A percentile compares a stretch with the other conserved stretches of the same genome.
Conservation (phyloP, 2,888 invertebrate species). For the Eupsilia transversa region DNA sequence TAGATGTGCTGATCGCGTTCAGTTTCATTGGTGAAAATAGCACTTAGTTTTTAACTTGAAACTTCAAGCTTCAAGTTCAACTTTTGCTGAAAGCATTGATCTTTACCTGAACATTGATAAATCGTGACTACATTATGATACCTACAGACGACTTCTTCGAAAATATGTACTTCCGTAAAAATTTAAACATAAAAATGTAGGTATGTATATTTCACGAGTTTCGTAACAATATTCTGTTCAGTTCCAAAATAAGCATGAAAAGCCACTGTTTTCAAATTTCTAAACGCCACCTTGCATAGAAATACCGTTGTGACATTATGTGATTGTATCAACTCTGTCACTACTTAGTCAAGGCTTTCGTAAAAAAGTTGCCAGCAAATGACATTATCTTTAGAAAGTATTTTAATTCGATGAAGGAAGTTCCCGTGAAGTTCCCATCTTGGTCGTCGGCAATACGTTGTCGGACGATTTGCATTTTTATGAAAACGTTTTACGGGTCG, state of each 20-base stretch:
- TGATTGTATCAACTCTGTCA: slow-evolving; percentile 58
- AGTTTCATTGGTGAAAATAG: too few relatives aligned
- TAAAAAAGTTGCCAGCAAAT: slow-evolving; percentile 78
- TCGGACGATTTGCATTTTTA: slow-evolving; percentile 88
- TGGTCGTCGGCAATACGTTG: slow-evolving; percentile 83
- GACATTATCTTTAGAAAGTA: slow-evolving; percentile 83
- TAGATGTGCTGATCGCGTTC: too few relatives aligned
- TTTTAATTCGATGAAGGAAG: slow-evolving; percentile 86
- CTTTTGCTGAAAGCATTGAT: background rate
- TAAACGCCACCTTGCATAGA: slow-evolving; percentile 26
- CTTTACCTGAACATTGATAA: background rate
- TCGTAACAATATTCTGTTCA: background rate
- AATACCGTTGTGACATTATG: slow-evolving; percentile 45
- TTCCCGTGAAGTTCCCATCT: slow-evolving; percentile 75
- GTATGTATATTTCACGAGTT: background rate
- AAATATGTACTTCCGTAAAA: background rate
- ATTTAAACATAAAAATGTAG: background rate
- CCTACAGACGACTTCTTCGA: background rate
- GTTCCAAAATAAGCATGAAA: slow-evolving; percentile 11
- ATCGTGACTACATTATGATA: background rate
- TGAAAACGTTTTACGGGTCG: slow-evolving; percentile 85
- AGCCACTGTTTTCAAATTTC: slow-evolving; percentile 11
- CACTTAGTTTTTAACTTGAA: too few relatives aligned
- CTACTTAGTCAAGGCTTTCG: slow-evolving; percentile 56
- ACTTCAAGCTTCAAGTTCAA: too few relatives aligned